Conservation (phyloP, 2,797 vertebrate species). For the Rhinophrynus dorsalis region DNA sequence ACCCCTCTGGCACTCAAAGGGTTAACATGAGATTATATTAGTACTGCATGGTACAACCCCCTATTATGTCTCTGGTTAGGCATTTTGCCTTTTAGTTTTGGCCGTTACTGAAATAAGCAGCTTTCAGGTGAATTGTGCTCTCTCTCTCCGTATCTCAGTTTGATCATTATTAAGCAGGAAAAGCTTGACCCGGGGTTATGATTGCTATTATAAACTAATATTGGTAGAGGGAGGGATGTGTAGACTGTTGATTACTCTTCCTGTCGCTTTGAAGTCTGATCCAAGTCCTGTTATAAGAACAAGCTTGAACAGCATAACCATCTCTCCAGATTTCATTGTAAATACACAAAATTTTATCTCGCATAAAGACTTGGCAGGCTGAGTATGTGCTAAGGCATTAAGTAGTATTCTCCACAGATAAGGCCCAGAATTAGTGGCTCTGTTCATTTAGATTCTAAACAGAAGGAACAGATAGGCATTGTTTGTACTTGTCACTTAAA, state of each 20-base stretch:
- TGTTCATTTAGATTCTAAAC: not conserved
- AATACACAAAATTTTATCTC: slow-evolving; percentile 38
- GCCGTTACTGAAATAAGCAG: too few relatives aligned
- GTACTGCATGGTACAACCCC: too few relatives aligned
- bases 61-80: too few relatives aligned
- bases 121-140: not conserved
- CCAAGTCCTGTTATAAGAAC: slow-evolving; percentile 27
- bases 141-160: not conserved
- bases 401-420: slow-evolving; percentile 14
- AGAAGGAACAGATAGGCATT: not conserved
- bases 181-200: slow-evolving; percentile 32
- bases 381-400: slow-evolving; percentile 20
- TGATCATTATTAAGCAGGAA: slow-evolving; percentile 5
- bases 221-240: slow-evolving; percentile 30
- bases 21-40: too few relatives aligned
- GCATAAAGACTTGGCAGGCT: slow-evolving; percentile 15
- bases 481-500: not conserved
- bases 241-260: slow-evolving; percentile 12
- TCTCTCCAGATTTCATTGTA: slow-evolving; percentile 32
- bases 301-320: slow-evolving; percentile 12
- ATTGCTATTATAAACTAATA: slow-evolving; percentile 36
- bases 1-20: too few relatives aligned
- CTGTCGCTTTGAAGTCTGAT: slow-evolving; percentile 30
- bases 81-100: too few relatives aligned
- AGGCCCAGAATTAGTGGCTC: slow-evolving; percentile 7